Conservation (phyloP, 2,888 invertebrate species). For the Macropis europaea region DNA sequence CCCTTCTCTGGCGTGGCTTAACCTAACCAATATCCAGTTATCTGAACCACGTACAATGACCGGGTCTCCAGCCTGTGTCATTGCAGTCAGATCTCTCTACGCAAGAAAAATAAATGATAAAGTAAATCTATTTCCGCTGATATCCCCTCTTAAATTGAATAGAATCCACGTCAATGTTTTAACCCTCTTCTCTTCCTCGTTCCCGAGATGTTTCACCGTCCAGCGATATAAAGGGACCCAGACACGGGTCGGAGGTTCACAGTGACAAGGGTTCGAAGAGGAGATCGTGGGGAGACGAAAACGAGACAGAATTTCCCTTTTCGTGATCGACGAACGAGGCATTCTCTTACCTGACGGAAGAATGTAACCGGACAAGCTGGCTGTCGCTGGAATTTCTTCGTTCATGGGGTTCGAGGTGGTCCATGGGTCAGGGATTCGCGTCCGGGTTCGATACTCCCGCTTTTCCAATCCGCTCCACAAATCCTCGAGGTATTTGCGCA, state of each 20-base stretch:
- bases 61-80: too few species aligned
- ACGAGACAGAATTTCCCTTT: too few species aligned
- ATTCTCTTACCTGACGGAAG: constrained; percentile 32
- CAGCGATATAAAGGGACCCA: not conserved
- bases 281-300: not conserved
- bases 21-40: too few species aligned
- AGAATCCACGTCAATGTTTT: too few species aligned
- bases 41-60: too few species aligned
- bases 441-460: not conserved
- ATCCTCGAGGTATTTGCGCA: constrained; percentile 36
- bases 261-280: too few species aligned
- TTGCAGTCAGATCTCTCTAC: too few species aligned
- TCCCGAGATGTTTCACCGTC: not conserved
- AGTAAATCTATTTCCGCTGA: too few species aligned
- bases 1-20: too few species aligned
- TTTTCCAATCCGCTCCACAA: constrained; percentile 54
- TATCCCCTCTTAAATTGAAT: too few species aligned
- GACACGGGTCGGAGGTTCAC: not conserved
- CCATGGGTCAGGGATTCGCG: too few species aligned
- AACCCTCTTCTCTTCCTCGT: not conserved
- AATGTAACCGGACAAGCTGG: not conserved
- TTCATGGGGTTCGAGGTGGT: constrained; percentile 6
- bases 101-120: too few species aligned
- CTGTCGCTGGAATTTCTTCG: constrained; percentile 9
- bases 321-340: not conserved